phyloP scores from a whole-genome alignment of 2,113 vertebrate species.

The Labeo rohita region DNA sequence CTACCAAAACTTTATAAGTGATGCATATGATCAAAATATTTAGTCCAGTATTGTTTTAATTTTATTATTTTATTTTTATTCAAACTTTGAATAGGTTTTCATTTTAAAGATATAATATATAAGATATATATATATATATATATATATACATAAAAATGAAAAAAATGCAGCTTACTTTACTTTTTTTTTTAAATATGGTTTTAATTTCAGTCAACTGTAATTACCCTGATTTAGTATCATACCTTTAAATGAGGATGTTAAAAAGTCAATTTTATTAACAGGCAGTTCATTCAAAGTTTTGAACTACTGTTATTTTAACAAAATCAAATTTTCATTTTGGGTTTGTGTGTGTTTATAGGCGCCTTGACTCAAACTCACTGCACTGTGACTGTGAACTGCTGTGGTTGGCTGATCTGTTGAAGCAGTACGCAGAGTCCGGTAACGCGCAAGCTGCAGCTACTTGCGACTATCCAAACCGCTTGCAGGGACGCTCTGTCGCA shows the following conservation, averaged over 20 bases:
- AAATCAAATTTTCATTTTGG: too few relatives aligned
- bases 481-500: slow-evolving; percentile 94
- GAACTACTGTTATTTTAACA: too few relatives aligned
- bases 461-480: slow-evolving; percentile 87
- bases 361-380: slow-evolving; percentile 92
- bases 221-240: neutral
- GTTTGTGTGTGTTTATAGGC: slow-evolving; percentile 70
- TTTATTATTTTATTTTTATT: neutral
- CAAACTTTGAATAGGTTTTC: neutral
- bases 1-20: neutral
- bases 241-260: neutral
- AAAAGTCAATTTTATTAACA: neutral
- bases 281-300: neutral
- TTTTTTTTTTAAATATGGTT: too few relatives aligned
- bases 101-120: neutral
- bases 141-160: neutral
- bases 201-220: too few relatives aligned
- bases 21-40: neutral
- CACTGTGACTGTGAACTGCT: slow-evolving; percentile 96
- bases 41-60: neutral
- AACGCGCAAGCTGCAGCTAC: slow-evolving; percentile 95
- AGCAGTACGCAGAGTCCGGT: slow-evolving; percentile 88
- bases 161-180: neutral
- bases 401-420: slow-evolving; percentile 93
- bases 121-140: too few relatives aligned